phyloP scores from a whole-genome alignment of 2,113 vertebrate genomes.

The Upupa epops region DNA sequence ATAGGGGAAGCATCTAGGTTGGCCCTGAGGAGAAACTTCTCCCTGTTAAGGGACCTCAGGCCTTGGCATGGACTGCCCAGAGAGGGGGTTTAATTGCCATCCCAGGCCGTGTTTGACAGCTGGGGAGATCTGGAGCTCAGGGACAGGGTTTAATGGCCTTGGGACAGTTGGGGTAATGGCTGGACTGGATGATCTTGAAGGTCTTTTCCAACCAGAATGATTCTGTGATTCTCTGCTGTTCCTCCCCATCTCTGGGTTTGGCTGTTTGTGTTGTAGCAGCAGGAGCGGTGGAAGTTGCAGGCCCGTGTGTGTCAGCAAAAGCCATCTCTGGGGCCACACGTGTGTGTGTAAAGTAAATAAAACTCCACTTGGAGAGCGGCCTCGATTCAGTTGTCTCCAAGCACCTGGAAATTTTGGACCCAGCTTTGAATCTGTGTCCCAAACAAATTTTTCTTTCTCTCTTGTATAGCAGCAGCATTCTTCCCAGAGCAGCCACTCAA shows the following conservation, averaged over 20 bases:
- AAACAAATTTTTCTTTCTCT: background rate
- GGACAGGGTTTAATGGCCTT: no score
- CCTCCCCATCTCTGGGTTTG: background rate
- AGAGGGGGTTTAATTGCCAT: no score
- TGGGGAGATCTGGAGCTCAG: no score
- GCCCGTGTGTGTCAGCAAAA: conserved; percentile 24
- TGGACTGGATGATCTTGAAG: no score
- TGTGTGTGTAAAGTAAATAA: conserved; percentile 40
- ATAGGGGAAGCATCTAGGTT: background rate
- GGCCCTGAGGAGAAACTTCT: no score
- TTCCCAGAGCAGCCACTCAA: conserved; percentile 42
- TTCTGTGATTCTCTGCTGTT: no score
- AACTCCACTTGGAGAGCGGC: conserved; percentile 35
- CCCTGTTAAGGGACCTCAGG: no score
- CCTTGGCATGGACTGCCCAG: no score
- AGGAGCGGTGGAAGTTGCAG: background rate
- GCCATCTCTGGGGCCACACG: background rate
- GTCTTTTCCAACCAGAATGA: no score
- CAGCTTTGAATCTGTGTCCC: conserved; percentile 26
- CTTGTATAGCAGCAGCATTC: conserved; percentile 21
- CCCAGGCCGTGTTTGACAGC: no score
- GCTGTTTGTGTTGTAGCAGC: background rate
- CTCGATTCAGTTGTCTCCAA: conserved; percentile 49
- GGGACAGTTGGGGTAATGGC: no score
- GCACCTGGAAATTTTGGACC: conserved; percentile 67